Conservation (phyloP, 2,113 vertebrate genomes). For the Aegypius monachus region DNA sequence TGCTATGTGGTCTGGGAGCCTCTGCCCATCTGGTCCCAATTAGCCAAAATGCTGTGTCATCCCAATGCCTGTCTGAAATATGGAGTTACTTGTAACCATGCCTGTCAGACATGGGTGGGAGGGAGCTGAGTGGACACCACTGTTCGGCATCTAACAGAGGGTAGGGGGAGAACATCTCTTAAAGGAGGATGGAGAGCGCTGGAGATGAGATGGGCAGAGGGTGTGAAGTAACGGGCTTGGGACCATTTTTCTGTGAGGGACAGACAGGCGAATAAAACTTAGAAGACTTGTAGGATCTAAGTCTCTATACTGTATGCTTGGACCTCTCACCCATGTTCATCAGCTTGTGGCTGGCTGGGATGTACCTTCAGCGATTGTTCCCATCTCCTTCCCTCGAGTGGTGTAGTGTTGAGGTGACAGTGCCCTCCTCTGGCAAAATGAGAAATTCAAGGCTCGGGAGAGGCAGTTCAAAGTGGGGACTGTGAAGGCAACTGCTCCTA, state of each 20-base stretch:
- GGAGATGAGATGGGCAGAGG: neutral
- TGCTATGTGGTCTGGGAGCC: neutral
- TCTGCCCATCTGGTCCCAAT: neutral
- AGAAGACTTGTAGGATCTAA: neutral
- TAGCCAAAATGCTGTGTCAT: neutral
- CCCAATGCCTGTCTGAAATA: neutral
- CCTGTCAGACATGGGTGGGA: neutral
- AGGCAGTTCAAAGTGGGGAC: neutral
- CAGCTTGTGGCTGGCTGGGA: neutral
- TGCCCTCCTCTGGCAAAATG: neutral
- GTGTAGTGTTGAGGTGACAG: neutral
- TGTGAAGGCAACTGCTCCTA: neutral
- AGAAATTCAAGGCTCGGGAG: neutral
- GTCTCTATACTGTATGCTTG: rapidly evolving
- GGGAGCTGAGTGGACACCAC: neutral
- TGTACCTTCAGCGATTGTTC: neutral
- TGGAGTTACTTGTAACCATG: rapidly evolving
- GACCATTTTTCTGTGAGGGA: neutral
- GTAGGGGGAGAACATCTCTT: neutral
- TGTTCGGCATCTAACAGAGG: neutral
- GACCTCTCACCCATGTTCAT: neutral
- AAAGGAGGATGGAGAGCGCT: neutral
- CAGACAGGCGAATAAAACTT: neutral
- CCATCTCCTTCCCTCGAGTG: rapidly evolving
- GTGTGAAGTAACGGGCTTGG: neutral